A percentile compares a stretch with the other conserved stretches of the same genome.
phyloP scores from a whole-genome alignment of 2,888 invertebrate genomes.

The Lithosia quadra region DNA sequence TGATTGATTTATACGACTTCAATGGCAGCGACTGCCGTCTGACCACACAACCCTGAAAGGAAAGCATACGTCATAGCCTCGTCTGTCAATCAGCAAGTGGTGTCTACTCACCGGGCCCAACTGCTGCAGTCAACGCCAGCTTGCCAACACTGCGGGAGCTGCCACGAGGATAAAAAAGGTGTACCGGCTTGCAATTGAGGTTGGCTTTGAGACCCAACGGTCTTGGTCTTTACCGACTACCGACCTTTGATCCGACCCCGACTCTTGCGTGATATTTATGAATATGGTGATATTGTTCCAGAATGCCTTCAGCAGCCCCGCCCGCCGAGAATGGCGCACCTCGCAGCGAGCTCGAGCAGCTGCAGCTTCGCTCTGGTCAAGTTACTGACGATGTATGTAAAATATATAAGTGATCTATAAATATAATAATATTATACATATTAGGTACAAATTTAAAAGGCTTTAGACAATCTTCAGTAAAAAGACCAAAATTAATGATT shows the following conservation, averaged over 20 bases:
- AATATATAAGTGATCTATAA: background rate
- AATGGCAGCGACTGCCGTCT: background rate
- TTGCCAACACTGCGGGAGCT: too few relatives aligned
- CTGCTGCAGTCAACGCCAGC: too few relatives aligned
- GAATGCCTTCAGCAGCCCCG: constrained; percentile 89
- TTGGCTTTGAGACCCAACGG: too few relatives aligned
- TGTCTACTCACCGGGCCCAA: too few relatives aligned
- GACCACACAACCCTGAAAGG: background rate
- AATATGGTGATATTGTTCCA: constrained; percentile 67
- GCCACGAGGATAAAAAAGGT: too few relatives aligned
- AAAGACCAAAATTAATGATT: too few relatives aligned
- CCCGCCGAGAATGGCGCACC: constrained; percentile 90
- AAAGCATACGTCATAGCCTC: background rate
- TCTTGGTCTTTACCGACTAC: too few relatives aligned
- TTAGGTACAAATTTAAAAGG: too few relatives aligned
- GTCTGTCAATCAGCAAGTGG: background rate
- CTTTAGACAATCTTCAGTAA: too few relatives aligned
- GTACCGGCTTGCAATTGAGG: background rate
- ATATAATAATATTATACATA: too few relatives aligned
- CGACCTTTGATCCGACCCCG: background rate
- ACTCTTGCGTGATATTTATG: constrained; percentile 10
- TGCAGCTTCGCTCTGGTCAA: constrained; percentile 94
- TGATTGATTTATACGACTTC: background rate
- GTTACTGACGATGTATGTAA: constrained; percentile 95
- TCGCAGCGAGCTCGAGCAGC: constrained; percentile 95